Evolutionary conservation across 1,140 invertebrate genomes (phyloP), one percentile per base, ranked within the genome.

Genomic region (Helicorthomorpha holstii): DNA sequence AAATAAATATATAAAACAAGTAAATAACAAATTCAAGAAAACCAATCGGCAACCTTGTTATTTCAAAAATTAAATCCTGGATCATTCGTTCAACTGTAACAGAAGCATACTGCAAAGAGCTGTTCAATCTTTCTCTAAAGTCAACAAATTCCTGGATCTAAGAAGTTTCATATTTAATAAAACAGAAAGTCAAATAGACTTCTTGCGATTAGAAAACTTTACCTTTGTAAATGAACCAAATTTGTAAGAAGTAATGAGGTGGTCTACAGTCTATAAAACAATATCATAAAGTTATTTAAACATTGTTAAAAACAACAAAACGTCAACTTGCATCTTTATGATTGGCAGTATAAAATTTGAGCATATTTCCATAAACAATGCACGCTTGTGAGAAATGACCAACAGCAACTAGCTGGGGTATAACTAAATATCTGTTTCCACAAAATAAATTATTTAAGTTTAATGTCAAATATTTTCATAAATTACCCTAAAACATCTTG

Each of bases 191-290:
- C 10, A 49, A 27, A 34, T 27, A 12, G 4, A 43, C 54, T 19
- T 12, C 27, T 44, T 0, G 7, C 21, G 19, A 55, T 19, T 34
- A 42, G 25, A 34, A 50, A 51, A 21, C 2, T 1, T 60, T 58
- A 70, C 67, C 73, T 93, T 92, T 49, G 82, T 76, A 70, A 94
- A 94, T 38, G 88, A 90, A 14, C 90, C 91, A 67, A 81, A 94
- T 63, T 92, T 92, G 66, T 94, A 95, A 1, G 85, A 85, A 61
- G 85, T 81, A 23, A 89, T 86, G 49, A 95, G 72, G 65, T 91
- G 86, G 67, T 95, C 90, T 44, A 85, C 78, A 60, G 85, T 87
- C 85, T 90, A 69, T 38, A 72, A 73, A 27, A 51, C 59, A 61
- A 62, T 59, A 54, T 60, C 56, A 58, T 25, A 21, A 25, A 48